Base-by-base conservation (phyloP, 37 sponge, comb jelly and placozoan species). In the Aphrocallistes beatrix region DNA sequence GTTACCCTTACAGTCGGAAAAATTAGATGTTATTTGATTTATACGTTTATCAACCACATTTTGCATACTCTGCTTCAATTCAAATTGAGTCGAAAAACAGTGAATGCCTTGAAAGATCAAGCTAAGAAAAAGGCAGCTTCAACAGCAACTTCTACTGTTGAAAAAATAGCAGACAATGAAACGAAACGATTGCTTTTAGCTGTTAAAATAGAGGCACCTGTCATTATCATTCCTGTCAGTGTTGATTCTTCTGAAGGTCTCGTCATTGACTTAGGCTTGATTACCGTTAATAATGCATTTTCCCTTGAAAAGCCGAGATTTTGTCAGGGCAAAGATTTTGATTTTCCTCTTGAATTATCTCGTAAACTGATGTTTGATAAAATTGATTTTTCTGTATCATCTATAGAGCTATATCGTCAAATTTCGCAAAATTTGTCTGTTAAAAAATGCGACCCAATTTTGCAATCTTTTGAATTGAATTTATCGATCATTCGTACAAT, bases 191-290 rank as follows among this genome's bases (percentile, higher is more conserved):
- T 60, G 10, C 34, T 60, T 21, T 32, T 60, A 3, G 85, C 87
- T 21, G 84, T 92, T 39, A 39, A 51, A 1, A 83, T 89, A 25
- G 81, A 87, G 23, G 92, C 92, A 39, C 92, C 92, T n/a, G 89
- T 89, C 13, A 49, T 92, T 23, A 0, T 88, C 32, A 38, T 92
- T n/a, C 90, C 92, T 16, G 38, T 85, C 75, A 69, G 38, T 86
- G 85, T 51, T 1, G 86, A 40, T 19, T 82, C 85, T 0, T n/a
- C 39, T 19, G 86, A 91, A 39, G 88, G 51, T 49, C 40, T 92
- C 42, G 84, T 92, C 87, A 38, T 92, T 37, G 88, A 92, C 86
- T 51, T 92, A 36, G 92, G 92, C 0, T 60, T 84, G 36, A 34
- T 92, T 17, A 37, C 37, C 39, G 40, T 92, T 23, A 39, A 81